Base-by-base conservation (phyloP, 2,113 vertebrate species). In the Oreamnos americanus region DNA sequence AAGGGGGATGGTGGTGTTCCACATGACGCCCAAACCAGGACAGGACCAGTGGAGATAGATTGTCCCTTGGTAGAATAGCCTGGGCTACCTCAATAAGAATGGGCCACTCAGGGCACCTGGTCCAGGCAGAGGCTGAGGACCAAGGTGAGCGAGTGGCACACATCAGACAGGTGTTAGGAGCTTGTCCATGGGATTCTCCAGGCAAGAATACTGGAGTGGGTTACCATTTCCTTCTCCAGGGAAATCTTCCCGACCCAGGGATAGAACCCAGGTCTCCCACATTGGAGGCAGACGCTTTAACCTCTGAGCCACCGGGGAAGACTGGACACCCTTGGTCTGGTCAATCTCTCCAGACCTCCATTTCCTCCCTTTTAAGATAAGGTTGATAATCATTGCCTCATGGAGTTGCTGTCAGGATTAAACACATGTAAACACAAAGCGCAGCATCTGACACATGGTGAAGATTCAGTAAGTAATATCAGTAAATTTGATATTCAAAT, bases 391-490 rank as follows among this genome's bases (percentile, higher is more conserved):
- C 16, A 10, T 21, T 51, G n/a, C 55, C 49, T 95, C 3, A 1
- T 21, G 25, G 30, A 51, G 36, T 5, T 58, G 49, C 39, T 12
- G 2, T 58, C 7, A 92, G 51, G 19, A 39, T 17, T 49, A 15
- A 53, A 49, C 23, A 28, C 60, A 26, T 11, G 17, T 5, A 21
- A 71, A 92, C 30, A 30, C 2, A 8, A 17, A 89, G 45, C 19
- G 6, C 7, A 8, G 28, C 14, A 4, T 78, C 71, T 55, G 81
- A 93, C 17, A 49, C 26, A 0, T 3, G 36, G 12, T 16, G 39
- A 43, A 49, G 4, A 7, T 19, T 0, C 14, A 26, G n/a, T 8
- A 7, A n/a, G n/a, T n/a, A n/a, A n/a, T n/a, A n/a, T n/a, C n/a
- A n/a, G n/a, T n/a, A n/a, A n/a, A n/a, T n/a, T n/a, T n/a, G n/a